phyloP scores from a whole-genome alignment of 2,113 vertebrate genomes.

The Axis porcinus region DNA sequence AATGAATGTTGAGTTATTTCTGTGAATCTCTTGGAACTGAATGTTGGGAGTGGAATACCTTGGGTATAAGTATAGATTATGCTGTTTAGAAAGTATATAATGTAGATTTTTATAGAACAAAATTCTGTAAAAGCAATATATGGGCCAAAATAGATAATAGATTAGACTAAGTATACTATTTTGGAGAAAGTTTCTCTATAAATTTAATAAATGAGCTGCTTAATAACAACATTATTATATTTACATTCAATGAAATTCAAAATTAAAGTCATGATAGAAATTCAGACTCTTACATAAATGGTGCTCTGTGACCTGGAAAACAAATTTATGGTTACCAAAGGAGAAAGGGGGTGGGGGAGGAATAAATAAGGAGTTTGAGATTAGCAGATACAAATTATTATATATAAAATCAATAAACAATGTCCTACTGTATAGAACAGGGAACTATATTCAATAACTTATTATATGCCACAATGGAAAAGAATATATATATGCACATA shows the following conservation, averaged over 20 bases:
- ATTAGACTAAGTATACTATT: neutral
- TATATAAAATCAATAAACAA: neutral
- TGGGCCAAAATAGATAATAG: neutral
- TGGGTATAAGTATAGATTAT: neutral
- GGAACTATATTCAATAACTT: neutral
- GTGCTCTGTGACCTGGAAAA: neutral
- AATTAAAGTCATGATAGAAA: neutral
- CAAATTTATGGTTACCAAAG: neutral
- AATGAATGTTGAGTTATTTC: neutral
- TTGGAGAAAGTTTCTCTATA: neutral
- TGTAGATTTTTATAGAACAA: neutral
- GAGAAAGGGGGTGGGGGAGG: neutral
- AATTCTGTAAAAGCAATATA: neutral
- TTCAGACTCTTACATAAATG: neutral
- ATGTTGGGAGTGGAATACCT: neutral
- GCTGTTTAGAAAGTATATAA: neutral
- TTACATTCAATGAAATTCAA: constrained; percentile 11
- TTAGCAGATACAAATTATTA: neutral
- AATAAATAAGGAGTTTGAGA: neutral
- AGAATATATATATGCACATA: neutral
- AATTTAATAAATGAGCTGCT: neutral
- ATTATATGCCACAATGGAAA: neutral
- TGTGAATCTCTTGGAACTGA: neutral
- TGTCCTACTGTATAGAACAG: neutral
- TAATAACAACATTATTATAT: neutral